phyloP scores from a whole-genome alignment of 2,888 invertebrate species.

The Tipula confusa region DNA sequence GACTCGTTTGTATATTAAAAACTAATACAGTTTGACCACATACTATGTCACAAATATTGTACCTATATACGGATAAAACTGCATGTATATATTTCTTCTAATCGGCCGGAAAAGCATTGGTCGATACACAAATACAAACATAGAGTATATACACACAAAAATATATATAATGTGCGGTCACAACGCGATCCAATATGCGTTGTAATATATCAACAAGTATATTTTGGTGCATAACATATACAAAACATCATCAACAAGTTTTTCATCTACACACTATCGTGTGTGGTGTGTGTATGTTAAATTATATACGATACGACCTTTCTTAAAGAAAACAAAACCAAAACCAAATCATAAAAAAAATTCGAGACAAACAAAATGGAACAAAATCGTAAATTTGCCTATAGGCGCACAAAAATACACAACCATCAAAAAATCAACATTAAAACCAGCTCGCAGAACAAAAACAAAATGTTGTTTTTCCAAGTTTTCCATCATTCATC shows the following conservation, averaged over 20 bases:
- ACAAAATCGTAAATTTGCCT: slow-evolving; percentile 8
- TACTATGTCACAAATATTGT: no score
- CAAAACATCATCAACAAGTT: slow-evolving; percentile 20
- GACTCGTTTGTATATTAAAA: not conserved
- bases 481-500: slow-evolving; percentile 15
- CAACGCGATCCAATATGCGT: not conserved
- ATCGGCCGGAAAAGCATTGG: not conserved
- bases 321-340: not conserved
- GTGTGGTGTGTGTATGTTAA: slow-evolving; percentile 25
- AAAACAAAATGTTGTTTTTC: not conserved
- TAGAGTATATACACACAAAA: not conserved
- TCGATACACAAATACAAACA: not conserved
- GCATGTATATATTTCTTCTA: not conserved
- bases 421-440: not conserved
- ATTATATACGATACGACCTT: slow-evolving; percentile 25
- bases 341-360: not conserved
- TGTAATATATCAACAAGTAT: not conserved
- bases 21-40: no score
- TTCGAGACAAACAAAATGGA: slow-evolving; percentile 12
- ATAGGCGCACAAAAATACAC: not conserved
- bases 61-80: not conserved
- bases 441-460: not conserved
- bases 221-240: not conserved
- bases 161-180: slow-evolving; percentile 5
- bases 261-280: slow-evolving; percentile 5